phyloP scores from a whole-genome alignment of 2,113 vertebrate species.

The Narcine bancroftii region DNA sequence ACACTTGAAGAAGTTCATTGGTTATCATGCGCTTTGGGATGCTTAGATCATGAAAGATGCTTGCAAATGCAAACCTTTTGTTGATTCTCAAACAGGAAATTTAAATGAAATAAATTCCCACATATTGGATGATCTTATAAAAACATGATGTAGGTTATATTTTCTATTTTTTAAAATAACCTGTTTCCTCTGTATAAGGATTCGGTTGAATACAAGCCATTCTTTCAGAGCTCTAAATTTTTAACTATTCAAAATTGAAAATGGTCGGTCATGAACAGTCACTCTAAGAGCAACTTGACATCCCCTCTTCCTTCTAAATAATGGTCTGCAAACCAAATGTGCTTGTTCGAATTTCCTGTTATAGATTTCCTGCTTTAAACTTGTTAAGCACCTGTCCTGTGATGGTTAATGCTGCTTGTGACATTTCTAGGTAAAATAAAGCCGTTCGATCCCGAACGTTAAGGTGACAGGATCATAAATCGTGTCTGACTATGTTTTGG shows the following conservation, averaged over 20 bases:
- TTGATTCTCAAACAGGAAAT: too few relatives aligned
- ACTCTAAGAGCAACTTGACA: background rate
- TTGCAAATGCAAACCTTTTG: too few relatives aligned
- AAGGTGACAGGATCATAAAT: slow-evolving; percentile 34
- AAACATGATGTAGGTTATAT: background rate
- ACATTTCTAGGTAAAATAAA: slow-evolving; percentile 33
- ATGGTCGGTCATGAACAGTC: slow-evolving; percentile 1
- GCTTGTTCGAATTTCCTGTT: slow-evolving; percentile 26
- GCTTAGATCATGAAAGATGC: too few relatives aligned
- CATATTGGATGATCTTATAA: background rate
- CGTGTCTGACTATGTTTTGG: slow-evolving; percentile 34
- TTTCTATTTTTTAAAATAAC: background rate
- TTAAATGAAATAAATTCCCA: too few relatives aligned
- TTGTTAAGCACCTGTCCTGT: slow-evolving; percentile 26
- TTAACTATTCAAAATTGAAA: background rate
- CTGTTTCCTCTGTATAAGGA: background rate
- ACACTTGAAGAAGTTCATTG: too few relatives aligned
- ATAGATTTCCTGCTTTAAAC: background rate
- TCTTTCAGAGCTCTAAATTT: background rate
- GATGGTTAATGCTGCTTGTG: slow-evolving; percentile 34
- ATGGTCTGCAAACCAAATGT: background rate
- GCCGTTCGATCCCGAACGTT: slow-evolving; percentile 29
- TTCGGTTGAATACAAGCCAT: background rate
- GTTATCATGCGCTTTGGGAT: too few relatives aligned
- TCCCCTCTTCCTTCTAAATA: background rate